These are phyloP conservation scores for Iphiclides podalirius DNA, from an alignment of 2,888 invertebrate genomes.

Conservation along the genomic window DNA sequence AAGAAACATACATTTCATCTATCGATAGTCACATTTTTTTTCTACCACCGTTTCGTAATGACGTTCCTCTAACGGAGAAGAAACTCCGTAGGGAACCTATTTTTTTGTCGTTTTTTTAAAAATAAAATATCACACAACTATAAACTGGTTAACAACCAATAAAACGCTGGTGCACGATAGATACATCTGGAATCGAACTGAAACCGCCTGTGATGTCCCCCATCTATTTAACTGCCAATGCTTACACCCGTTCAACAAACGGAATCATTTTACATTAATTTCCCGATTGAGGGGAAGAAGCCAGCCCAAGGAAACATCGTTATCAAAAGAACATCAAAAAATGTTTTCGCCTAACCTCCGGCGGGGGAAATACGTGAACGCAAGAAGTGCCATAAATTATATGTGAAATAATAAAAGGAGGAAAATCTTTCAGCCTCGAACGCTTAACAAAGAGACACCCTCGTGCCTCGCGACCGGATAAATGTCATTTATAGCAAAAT, in stretches of 20 bases:
- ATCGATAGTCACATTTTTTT: too few relatives aligned
- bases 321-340: slow-evolving; percentile 3
- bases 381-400: slow-evolving; percentile 69
- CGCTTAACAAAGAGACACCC: slow-evolving; percentile 67
- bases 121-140: too few relatives aligned
- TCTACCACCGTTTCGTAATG: too few relatives aligned
- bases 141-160: too few relatives aligned
- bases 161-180: slow-evolving; percentile 35
- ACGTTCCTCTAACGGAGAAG: too few relatives aligned
- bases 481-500: slow-evolving; percentile 65
- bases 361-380: slow-evolving; percentile 30
- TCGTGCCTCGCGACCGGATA: slow-evolving; percentile 48
- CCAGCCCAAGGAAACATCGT: slow-evolving; percentile 5
- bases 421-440: slow-evolving; percentile 67
- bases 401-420: slow-evolving; percentile 70
- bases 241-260: slow-evolving; percentile 13
- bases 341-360: slow-evolving; percentile 17
- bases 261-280: slow-evolving; percentile 19
- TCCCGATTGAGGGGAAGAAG: slow-evolving; percentile 6
- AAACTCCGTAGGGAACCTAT: too few relatives aligned
- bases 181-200: slow-evolving; percentile 35
- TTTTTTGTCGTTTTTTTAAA: too few relatives aligned
- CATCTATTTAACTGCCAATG: background rate
- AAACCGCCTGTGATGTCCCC: background rate
- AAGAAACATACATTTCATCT: too few relatives aligned